A percentile compares a stretch with the other conserved stretches of the same genome.
Evolutionary conservation across 2,888 invertebrate genomes (phyloP).

Genomic region (Creontiades dilutus): DNA sequence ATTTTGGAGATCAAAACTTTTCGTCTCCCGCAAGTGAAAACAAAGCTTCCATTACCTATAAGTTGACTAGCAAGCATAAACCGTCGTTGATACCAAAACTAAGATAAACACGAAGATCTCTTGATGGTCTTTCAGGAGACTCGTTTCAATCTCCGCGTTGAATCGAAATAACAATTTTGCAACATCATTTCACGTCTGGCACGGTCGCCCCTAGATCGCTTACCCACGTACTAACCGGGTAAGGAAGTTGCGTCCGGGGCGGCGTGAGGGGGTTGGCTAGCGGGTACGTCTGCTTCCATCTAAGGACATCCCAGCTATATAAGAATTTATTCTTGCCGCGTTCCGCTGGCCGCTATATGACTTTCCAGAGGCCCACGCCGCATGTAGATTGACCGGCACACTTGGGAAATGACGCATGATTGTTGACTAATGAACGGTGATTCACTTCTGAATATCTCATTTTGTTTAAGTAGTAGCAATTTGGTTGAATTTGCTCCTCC

Average conservation of each 20-base stretch:
- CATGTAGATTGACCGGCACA: neutral
- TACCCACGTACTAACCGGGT: constrained; percentile 15
- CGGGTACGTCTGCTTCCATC: neutral
- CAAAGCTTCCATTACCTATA: no score
- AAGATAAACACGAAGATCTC: no score
- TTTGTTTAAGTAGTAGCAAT: no score
- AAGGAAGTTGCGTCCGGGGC: constrained; percentile 2
- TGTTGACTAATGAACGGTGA: constrained; percentile 10
- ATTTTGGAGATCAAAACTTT: no score
- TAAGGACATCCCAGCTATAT: neutral
- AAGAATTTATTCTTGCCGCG: neutral
- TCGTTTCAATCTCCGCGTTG: no score
- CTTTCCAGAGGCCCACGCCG: neutral
- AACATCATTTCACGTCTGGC: neutral
- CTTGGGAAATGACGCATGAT: constrained; percentile 20
- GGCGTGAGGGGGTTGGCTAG: neutral
- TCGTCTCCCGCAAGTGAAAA: no score
- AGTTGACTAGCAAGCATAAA: no score
- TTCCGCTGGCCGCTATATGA: constrained; percentile 14
- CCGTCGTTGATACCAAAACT: no score
- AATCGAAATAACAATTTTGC: neutral
- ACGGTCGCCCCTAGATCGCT: neutral
- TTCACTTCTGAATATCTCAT: no score
- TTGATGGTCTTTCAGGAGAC: no score
- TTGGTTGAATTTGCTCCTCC: no score